Evolutionary conservation across 2,888 invertebrate genomes (phyloP).

Genomic region (Drosophila acutilabella): DNA sequence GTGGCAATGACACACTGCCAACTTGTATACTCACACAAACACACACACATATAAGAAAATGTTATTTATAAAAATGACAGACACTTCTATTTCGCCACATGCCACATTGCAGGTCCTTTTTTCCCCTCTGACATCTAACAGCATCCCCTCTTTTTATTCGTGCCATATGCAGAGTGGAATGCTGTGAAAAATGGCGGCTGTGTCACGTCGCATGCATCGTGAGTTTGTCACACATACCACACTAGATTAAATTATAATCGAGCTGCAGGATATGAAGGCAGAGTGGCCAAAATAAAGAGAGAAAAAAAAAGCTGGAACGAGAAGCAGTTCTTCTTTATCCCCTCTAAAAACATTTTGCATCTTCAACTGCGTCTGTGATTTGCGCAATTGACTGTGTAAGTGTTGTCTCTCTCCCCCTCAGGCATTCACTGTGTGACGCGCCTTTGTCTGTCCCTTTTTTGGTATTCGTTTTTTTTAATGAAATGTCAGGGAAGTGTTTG

Average conservation of each 20-base stretch:
- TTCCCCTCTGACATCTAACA: not conserved
- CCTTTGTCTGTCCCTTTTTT: slow-evolving; percentile 25
- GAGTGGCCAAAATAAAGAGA: slow-evolving; percentile 20
- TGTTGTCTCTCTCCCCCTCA: slow-evolving; percentile 45
- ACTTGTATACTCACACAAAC: slow-evolving; percentile 30
- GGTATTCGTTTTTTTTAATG: slow-evolving; percentile 72
- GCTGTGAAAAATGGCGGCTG: slow-evolving; percentile 75
- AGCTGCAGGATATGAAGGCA: slow-evolving; percentile 61
- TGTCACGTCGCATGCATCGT: slow-evolving; percentile 72
- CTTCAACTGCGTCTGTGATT: slow-evolving; percentile 67
- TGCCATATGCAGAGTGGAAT: slow-evolving; percentile 59
- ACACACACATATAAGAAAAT: slow-evolving; percentile 42
- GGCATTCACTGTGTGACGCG: slow-evolving; percentile 4
- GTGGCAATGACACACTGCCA: slow-evolving; percentile 77
- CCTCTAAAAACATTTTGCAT: slow-evolving; percentile 48
- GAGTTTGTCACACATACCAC: slow-evolving; percentile 80
- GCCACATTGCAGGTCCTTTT: slow-evolving; percentile 61
- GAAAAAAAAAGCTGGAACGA: slow-evolving; percentile 8
- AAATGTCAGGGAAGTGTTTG: slow-evolving; percentile 68
- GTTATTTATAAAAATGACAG: slow-evolving; percentile 81
- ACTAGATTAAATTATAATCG: slow-evolving; percentile 81
- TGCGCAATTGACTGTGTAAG: slow-evolving; percentile 81
- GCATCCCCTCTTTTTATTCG: not conserved
- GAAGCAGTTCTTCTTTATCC: not conserved
- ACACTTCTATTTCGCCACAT: slow-evolving; percentile 77